Conservation (phyloP, 2,888 invertebrate genomes). For the Nemotelus pantherinus region DNA sequence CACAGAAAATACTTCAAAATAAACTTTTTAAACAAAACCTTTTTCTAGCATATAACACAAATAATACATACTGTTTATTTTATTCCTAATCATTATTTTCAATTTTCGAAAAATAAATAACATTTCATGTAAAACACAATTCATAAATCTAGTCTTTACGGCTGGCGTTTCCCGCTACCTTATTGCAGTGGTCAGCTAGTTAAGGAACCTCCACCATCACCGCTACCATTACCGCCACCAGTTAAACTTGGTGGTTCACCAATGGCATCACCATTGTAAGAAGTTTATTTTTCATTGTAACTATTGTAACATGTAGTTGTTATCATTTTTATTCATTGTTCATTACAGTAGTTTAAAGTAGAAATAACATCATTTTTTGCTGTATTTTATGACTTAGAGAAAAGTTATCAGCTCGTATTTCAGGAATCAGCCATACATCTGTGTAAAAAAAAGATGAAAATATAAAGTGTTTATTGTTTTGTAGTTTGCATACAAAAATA, state of each 20-base stretch:
- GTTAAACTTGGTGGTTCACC: conserved; percentile 80
- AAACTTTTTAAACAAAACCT: not conserved
- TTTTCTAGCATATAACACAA: conserved; percentile 42
- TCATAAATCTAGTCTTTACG: conserved; percentile 82
- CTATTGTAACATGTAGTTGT: not conserved
- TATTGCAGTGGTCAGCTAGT: conserved; percentile 85
- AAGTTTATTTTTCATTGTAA: conserved; percentile 51
- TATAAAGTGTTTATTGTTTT: too few relatives aligned
- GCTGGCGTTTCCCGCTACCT: conserved; percentile 96
- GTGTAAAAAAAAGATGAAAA: too few relatives aligned
- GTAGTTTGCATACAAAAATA: too few relatives aligned
- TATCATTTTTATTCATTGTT: not conserved
- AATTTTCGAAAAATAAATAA: conserved; percentile 21
- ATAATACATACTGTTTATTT: conserved; percentile 31
- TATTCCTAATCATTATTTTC: conserved; percentile 24
- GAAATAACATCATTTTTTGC: conserved; percentile 27
- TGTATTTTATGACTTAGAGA: too few relatives aligned
- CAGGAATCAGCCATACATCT: too few relatives aligned
- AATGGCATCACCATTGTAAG: conserved; percentile 74
- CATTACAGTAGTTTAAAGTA: conserved; percentile 54
- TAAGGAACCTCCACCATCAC: conserved; percentile 81
- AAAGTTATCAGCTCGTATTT: too few relatives aligned
- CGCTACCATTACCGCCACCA: conserved; percentile 81
- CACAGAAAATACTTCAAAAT: too few relatives aligned
- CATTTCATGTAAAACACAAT: conserved; percentile 45